These are phyloP conservation scores for Cariama cristata DNA, from an alignment of 2,113 vertebrate species.

Conservation along the genomic window DNA sequence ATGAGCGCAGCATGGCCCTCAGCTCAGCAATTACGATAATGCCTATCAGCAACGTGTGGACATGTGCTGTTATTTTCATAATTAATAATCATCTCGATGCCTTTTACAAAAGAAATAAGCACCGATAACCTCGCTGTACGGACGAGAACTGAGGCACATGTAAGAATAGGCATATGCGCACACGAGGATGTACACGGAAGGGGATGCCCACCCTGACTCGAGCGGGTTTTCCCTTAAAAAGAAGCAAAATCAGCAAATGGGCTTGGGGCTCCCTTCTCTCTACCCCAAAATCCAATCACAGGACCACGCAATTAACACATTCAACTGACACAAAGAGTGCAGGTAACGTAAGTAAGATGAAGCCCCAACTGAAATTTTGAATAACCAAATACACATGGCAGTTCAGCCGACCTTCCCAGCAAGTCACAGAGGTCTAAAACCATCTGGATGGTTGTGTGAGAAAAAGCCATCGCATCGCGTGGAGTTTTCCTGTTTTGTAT, in stretches of 20 bases:
- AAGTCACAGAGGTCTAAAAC: not conserved
- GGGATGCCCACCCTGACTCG: fast-evolving
- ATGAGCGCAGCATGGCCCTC: not conserved
- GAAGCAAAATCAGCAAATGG: not conserved
- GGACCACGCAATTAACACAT: not conserved
- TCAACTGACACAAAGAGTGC: fast-evolving
- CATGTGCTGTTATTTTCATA: not conserved
- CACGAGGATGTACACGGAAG: fast-evolving
- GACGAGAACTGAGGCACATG: not conserved
- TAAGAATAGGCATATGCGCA: fast-evolving
- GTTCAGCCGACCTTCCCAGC: not conserved
- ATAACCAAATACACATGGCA: not conserved
- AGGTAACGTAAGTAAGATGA: fast-evolving
- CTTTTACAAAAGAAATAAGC: not conserved
- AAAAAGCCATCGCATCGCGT: not conserved
- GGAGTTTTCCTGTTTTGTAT: not conserved
- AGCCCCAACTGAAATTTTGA: not conserved
- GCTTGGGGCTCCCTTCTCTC: not conserved
- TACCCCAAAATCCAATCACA: fast-evolving
- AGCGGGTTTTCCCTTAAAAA: not conserved
- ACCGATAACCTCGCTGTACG: fast-evolving
- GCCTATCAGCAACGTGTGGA: not conserved
- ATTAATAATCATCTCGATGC: not conserved
- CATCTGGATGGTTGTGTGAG: not conserved
- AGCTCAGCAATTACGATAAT: not conserved